Evolutionary conservation across 2,797 vertebrate species (phyloP).

Genomic region (Staurois parvus): DNA sequence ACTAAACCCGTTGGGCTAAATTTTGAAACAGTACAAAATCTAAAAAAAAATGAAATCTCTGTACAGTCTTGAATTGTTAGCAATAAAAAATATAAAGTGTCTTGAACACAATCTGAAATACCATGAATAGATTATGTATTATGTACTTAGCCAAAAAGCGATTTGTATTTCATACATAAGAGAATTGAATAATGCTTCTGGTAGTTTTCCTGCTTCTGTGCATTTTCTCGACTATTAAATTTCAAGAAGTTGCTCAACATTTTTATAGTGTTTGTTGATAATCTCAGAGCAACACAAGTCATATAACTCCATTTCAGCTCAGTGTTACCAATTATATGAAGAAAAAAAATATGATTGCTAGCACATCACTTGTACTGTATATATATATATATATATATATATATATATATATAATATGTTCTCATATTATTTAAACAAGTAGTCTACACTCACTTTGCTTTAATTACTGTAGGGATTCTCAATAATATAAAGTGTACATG

Average conservation of each 20-base stretch:
- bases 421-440: too few relatives aligned
- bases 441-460: too few relatives aligned
- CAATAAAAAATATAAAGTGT: slow-evolving; percentile 29
- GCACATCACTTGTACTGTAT: not conserved
- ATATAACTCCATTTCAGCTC: not conserved
- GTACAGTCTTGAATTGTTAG: slow-evolving; percentile 6
- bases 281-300: not conserved
- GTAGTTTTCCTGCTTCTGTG: not conserved
- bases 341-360: not conserved
- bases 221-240: not conserved
- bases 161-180: slow-evolving; percentile 44
- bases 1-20: slow-evolving; percentile 6
- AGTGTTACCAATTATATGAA: not conserved
- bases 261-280: slow-evolving; percentile 7
- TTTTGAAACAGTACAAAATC: slow-evolving; percentile 22
- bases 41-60: slow-evolving; percentile 12
- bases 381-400: not conserved
- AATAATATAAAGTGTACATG: too few relatives aligned
- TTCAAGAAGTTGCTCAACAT: not conserved
- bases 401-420: too few relatives aligned
- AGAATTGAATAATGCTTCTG: slow-evolving; percentile 28
- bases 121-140: slow-evolving; percentile 28
- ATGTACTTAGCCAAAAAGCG: slow-evolving; percentile 34
- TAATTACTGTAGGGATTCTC: too few relatives aligned
- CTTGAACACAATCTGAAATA: slow-evolving; percentile 18